Percentiles rank a stretch among this genome's conserved stretches.
These are phyloP conservation scores for Adoxophyes honmai DNA, from an alignment of 1,140 invertebrate genomes.

Conservation along the genomic window DNA sequence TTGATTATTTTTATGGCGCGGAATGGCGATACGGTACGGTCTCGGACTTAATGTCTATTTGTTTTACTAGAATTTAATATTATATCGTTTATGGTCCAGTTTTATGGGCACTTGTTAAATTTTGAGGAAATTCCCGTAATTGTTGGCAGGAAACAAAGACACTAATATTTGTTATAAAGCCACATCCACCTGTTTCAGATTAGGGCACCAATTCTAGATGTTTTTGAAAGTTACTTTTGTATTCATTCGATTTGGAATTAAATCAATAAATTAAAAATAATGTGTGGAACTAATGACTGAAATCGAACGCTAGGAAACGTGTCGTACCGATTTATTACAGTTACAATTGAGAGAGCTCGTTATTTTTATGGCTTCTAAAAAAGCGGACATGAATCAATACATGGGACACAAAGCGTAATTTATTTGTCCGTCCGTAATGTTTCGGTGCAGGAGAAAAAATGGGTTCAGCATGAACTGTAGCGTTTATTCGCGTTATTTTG, in stretches of 20 bases:
- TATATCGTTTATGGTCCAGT: conserved; percentile 44
- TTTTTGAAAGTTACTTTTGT: no score
- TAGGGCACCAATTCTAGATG: no score
- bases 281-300: conserved; percentile 12
- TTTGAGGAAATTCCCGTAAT: conserved; percentile 17
- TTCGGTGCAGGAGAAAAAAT: conserved; percentile 9
- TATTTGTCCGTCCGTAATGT: conserved; percentile 39
- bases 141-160: no score
- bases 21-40: conserved; percentile 63
- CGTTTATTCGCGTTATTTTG: neutral
- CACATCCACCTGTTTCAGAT: no score
- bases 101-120: conserved; percentile 39
- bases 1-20: conserved; percentile 75
- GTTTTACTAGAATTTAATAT: conserved; percentile 68
- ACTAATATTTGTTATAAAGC: no score
- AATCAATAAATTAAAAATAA: conserved; percentile 25
- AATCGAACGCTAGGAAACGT: conserved; percentile 21
- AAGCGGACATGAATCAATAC: conserved; percentile 55
- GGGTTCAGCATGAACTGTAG: conserved; percentile 10
- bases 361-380: conserved; percentile 71
- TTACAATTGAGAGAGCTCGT: conserved; percentile 57
- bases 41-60: conserved; percentile 65
- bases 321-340: conserved; percentile 50
- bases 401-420: conserved; percentile 56
- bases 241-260: conserved; percentile 16